Base-by-base conservation (phyloP, 2,797 vertebrate species). In the Clarias laeviceps region DNA sequence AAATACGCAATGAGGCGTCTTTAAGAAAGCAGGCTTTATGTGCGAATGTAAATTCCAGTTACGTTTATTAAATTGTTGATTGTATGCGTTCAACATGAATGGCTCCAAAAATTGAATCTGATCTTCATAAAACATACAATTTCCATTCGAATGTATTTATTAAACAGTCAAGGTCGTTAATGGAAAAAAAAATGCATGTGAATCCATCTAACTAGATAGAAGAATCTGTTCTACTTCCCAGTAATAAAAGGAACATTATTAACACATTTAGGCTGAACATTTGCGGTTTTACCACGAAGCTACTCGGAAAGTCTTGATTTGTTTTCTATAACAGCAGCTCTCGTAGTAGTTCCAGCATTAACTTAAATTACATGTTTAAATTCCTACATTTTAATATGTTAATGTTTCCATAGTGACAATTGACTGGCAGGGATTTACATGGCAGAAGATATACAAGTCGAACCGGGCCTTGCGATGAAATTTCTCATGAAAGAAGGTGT, bases 11-110 rank as follows among this genome's bases (percentile, higher is more conserved):
- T 68, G 64, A 61, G 74, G 85, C 29, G 5, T 78, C 79, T 40
- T 80, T 69, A 69, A 27, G 66, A 86, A 77, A 27, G 78, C 61
- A 20, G 78, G 56, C 40, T 82, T 70, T 76, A 80, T 74, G 66
- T 73, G 59, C 57, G 37, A 68, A 82, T 79, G 66, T 61, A 82
- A 84, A 86, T 56, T 77, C 73, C 62, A 24, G 65, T 76, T 83
- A 82, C 56, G 15, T 86, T 83, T 80, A 80, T 80, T 80, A 80
- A 80, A 80, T 80, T 80, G 78, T 65, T 80, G 37, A 65, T 78
- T 80, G 78, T 50, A 50, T 80, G 78, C 40, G 62, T 80, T 80
- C 57, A 11, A 80, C 61, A 27, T 20, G 78, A 80, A 80, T 64
- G 45, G 78, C 78, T 66, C 14, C 40, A 29, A 80, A 80, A 80